Conservation (phyloP, 2,888 invertebrate species). For the Koerneria pararmatus region DNA sequence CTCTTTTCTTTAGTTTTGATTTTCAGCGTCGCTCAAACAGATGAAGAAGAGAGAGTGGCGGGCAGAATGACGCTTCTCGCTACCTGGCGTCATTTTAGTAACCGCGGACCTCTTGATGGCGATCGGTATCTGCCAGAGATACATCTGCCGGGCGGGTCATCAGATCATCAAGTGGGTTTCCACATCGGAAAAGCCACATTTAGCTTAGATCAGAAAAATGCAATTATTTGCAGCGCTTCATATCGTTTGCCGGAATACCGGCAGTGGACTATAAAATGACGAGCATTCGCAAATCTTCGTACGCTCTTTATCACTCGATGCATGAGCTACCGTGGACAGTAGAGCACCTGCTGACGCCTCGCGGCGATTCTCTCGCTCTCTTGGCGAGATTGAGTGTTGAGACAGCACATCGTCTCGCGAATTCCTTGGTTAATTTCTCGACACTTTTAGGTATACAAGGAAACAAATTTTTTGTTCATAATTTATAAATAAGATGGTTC, state of each 20-base stretch:
- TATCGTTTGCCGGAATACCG: slow-evolving; percentile 33
- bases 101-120: slow-evolving; percentile 25
- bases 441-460: background rate
- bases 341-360: slow-evolving; percentile 29
- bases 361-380: slow-evolving; percentile 23
- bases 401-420: slow-evolving; percentile 30
- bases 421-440: slow-evolving; percentile 25
- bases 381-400: slow-evolving; percentile 34
- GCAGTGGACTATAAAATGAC: slow-evolving; percentile 36
- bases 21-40: slow-evolving; percentile 30
- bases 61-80: slow-evolving; percentile 31
- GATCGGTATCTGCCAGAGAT: slow-evolving; percentile 36
- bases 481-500: background rate
- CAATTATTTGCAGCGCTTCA: slow-evolving; percentile 28
- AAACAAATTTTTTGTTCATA: too few species aligned
- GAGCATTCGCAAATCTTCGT: slow-evolving; percentile 29
- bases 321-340: slow-evolving; percentile 35
- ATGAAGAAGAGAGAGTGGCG: slow-evolving; percentile 21
- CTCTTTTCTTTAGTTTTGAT: too few species aligned
- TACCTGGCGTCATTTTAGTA: slow-evolving; percentile 33
- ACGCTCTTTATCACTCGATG: slow-evolving; percentile 42
- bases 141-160: slow-evolving; percentile 32
- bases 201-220: background rate
- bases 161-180: slow-evolving; percentile 33
- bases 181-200: background rate